phyloP scores from a whole-genome alignment of 2,888 invertebrate species.

The Epicampocera succincta region DNA sequence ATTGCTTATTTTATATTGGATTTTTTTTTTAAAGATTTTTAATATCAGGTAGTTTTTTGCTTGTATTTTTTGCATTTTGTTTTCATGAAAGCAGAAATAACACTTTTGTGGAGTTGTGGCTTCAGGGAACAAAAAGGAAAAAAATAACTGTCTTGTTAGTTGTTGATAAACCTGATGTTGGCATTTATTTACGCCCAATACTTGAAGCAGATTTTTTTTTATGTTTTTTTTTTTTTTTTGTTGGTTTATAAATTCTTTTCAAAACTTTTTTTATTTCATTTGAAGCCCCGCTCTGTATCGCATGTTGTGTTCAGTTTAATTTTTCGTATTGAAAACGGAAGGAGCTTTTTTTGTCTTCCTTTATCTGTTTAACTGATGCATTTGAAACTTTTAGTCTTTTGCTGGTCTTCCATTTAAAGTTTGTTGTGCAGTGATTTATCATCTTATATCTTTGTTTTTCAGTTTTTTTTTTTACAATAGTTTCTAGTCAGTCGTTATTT shows the following conservation, averaged over 20 bases:
- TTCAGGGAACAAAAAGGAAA: constrained; percentile 7
- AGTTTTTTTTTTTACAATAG: neutral
- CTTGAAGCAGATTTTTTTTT: constrained; percentile 35
- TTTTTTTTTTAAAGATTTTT: constrained; percentile 22
- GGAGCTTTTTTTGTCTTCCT: constrained; percentile 25
- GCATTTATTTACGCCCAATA: constrained; percentile 68
- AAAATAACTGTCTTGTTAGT: constrained; percentile 56
- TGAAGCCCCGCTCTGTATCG: constrained; percentile 26
- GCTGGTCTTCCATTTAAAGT: constrained; percentile 60
- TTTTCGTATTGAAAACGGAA: constrained; percentile 4
- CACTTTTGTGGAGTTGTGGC: constrained; percentile 18
- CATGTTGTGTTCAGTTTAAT: constrained; percentile 23
- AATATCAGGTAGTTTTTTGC: constrained; percentile 22
- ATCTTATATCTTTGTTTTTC: constrained; percentile 58
- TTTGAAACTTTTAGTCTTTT: constrained; percentile 67
- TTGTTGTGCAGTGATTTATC: constrained; percentile 69
- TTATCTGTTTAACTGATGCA: constrained; percentile 56
- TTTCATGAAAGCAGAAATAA: neutral
- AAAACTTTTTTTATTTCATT: constrained; percentile 48
- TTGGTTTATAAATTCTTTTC: constrained; percentile 7
- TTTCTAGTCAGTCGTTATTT: neutral
- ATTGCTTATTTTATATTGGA: neutral
- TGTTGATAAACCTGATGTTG: constrained; percentile 65
- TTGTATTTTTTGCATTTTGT: neutral
- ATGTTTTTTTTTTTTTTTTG: constrained; percentile 22